A percentile compares a stretch with the other conserved stretches of the same genome.
Evolutionary conservation across 2,113 vertebrate species (phyloP).

Genomic region (Sturnira hondurensis): DNA sequence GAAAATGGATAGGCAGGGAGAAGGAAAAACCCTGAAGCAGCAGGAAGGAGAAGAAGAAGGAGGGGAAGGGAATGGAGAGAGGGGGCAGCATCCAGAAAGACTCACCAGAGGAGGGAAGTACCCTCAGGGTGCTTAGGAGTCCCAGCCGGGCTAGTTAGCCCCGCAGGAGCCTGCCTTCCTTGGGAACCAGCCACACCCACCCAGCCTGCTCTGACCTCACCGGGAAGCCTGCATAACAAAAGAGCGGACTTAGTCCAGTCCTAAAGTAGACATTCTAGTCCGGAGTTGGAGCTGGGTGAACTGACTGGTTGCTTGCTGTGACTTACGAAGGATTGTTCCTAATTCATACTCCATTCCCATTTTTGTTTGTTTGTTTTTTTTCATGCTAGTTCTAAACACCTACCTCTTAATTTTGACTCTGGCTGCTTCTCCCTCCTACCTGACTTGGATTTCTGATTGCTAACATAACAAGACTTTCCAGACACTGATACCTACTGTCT

Average conservation of each 20-base stretch:
- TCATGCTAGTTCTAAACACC: neutral
- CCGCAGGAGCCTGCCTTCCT: neutral
- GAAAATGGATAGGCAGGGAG: neutral
- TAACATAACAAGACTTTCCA: neutral
- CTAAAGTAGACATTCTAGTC: neutral
- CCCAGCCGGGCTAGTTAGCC: neutral
- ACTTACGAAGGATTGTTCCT: neutral
- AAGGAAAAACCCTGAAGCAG: fast-evolving
- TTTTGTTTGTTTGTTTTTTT: neutral
- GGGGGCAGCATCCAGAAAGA: neutral
- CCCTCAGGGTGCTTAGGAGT: neutral
- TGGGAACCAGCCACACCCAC: neutral
- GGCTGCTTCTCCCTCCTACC: neutral
- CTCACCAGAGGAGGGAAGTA: neutral
- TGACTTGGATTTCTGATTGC: neutral
- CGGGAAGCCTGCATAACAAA: neutral
- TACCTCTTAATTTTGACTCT: neutral
- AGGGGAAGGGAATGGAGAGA: neutral
- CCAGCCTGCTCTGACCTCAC: neutral
- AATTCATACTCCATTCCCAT: neutral
- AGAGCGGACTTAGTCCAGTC: neutral
- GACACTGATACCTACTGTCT: neutral
- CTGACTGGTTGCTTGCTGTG: neutral
- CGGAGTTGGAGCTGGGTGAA: neutral
- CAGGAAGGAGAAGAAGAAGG: neutral